Percentiles rank a stretch among this genome's conserved stretches.
These are phyloP conservation scores for Mormyrus iriodes DNA, from an alignment of 2,113 vertebrate genomes.

Conservation along the genomic window DNA sequence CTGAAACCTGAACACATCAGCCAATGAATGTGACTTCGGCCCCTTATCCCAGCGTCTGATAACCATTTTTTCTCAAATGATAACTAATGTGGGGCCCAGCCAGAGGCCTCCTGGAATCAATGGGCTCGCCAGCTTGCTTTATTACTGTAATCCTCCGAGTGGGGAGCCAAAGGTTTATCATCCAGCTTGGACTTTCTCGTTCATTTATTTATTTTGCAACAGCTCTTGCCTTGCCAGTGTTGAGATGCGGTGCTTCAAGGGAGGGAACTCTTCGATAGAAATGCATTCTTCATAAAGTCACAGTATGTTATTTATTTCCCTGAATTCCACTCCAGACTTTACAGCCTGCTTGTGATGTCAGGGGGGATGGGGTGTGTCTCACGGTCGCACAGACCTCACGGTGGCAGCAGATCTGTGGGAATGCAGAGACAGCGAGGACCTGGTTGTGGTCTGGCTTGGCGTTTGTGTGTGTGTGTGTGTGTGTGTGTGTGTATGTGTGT, in stretches of 20 bases:
- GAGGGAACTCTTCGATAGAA: neutral
- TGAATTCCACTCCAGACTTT: neutral
- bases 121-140: constrained; percentile 18
- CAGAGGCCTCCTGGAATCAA: constrained; percentile 21
- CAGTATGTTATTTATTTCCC: neutral
- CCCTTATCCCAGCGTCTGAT: neutral
- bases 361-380: neutral
- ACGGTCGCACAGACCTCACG: constrained; percentile 36
- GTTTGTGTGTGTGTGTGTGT: neutral
- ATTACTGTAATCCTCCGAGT: constrained; percentile 23
- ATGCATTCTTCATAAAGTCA: neutral
- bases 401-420: constrained; percentile 48
- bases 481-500: neutral
- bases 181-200: neutral
- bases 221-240: neutral
- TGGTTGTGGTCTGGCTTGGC: neutral
- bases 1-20: neutral
- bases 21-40: neutral
- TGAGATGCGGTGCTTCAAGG: neutral
- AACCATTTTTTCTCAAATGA: constrained; percentile 20
- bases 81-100: constrained; percentile 19
- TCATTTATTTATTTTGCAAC: constrained; percentile 17
- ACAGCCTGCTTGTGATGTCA: neutral
- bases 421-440: constrained; percentile 36
- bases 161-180: constrained; percentile 20